A percentile compares a stretch with the other conserved stretches of the same genome.
These are phyloP conservation scores for Labia minor DNA, from an alignment of 2,888 invertebrate genomes.

Conservation along the genomic window DNA sequence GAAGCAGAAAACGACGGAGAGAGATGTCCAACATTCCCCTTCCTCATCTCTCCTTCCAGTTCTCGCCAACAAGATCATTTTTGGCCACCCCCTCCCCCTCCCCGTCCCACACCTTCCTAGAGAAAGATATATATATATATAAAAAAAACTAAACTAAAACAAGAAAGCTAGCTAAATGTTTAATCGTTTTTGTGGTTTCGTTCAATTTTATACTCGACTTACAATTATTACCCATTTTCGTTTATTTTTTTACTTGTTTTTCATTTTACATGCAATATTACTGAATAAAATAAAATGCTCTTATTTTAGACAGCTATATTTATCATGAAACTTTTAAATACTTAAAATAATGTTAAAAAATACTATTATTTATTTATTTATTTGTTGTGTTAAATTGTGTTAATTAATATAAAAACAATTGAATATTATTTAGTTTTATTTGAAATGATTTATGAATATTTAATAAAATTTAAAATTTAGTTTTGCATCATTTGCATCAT, in stretches of 20 bases:
- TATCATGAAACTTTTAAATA: no score
- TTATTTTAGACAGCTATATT: no score
- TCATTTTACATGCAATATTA: neutral
- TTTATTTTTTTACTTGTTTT: neutral
- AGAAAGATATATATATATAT: neutral
- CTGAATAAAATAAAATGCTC: no score
- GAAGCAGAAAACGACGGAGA: conserved; percentile 1
- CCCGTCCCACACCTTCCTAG: neutral
- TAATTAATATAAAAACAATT: no score
- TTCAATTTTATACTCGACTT: conserved; percentile 5
- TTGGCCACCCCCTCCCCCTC: neutral
- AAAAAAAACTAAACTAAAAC: neutral
- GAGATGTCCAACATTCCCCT: neutral
- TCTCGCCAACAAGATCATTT: neutral
- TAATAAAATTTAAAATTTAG: no score
- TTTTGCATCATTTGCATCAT: no score
- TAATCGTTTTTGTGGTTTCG: neutral
- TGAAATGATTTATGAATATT: no score
- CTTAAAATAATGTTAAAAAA: no score
- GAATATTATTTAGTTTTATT: no score
- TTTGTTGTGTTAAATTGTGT: no score
- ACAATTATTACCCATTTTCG: neutral
- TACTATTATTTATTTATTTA: no score
- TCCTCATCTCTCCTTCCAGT: neutral
- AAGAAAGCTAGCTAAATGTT: neutral